Conservation (phyloP, 2,113 vertebrate genomes). For the Thamnaconus septentrionalis region DNA sequence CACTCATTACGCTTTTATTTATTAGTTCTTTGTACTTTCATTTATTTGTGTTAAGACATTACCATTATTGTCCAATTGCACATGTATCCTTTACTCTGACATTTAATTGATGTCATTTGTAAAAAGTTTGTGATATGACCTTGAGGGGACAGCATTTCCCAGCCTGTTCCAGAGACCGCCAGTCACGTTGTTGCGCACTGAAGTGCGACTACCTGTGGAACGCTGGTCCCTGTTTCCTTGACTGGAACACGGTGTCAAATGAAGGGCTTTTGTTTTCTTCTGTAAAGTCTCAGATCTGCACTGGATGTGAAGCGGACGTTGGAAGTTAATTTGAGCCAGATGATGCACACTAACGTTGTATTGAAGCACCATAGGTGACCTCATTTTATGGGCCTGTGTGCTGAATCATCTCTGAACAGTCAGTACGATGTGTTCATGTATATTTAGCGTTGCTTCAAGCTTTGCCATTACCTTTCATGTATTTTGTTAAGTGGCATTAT, state of each 20-base stretch:
- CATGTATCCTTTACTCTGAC: background rate
- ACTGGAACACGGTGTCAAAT: conserved; percentile 18
- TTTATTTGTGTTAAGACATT: background rate
- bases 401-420: background rate
- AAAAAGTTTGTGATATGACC: conserved; percentile 17
- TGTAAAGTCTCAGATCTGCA: conserved; percentile 20
- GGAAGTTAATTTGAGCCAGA: no score
- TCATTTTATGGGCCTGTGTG: conserved; percentile 2
- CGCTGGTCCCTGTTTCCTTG: conserved; percentile 2
- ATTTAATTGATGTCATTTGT: background rate
- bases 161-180: no score
- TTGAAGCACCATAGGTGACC: background rate
- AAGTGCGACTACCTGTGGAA: conserved; percentile 12
- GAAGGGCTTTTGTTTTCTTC: conserved; percentile 36
- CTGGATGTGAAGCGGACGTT: background rate
- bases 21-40: background rate
- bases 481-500: background rate
- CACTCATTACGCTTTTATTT: conserved; percentile 9
- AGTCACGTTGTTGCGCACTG: conserved; percentile 11
- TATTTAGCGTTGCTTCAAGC: background rate
- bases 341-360: background rate
- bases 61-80: background rate
- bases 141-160: conserved; percentile 36
- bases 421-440: no score
- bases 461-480: conserved; percentile 1